Evolutionary conservation across 1,140 invertebrate species (phyloP).

Genomic region (Pseudachorutes palmiensis): DNA sequence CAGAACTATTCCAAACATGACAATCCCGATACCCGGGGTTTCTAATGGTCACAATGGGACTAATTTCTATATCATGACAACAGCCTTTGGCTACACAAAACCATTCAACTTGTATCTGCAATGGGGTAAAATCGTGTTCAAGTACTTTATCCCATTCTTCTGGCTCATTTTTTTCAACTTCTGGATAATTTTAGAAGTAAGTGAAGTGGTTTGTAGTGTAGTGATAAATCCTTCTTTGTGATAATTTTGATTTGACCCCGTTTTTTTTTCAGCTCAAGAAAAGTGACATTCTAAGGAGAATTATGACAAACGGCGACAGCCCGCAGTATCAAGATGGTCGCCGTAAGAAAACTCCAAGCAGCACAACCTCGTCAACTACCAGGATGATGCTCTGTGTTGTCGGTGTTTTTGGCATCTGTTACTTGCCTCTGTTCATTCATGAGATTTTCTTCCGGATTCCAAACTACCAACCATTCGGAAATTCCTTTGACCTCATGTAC

Average conservation of each 20-base stretch:
- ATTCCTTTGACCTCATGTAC: neutral
- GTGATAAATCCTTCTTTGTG: too few relatives aligned
- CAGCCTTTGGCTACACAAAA: neutral
- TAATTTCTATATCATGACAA: neutral
- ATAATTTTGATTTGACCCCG: neutral
- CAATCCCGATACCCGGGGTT: neutral
- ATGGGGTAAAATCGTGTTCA: neutral
- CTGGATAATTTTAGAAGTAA: neutral
- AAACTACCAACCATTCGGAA: neutral
- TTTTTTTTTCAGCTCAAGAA: neutral
- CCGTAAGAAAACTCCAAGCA: neutral
- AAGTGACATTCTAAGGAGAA: neutral
- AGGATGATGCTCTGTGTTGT: slow-evolving; percentile 16
- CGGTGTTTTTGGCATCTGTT: slow-evolving; percentile 15
- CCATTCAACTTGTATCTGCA: neutral
- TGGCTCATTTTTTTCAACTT: neutral
- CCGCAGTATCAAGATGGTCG: neutral
- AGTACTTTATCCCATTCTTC: neutral
- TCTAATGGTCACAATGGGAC: neutral
- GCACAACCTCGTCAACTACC: neutral
- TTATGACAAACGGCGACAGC: neutral
- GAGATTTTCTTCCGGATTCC: slow-evolving; percentile 8
- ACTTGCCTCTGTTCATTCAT: slow-evolving; percentile 7
- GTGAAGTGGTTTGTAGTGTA: too few relatives aligned
- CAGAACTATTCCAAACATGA: neutral